phyloP scores from a whole-genome alignment of 23 tunicate genomes.

The Ciona savignyi region DNA sequence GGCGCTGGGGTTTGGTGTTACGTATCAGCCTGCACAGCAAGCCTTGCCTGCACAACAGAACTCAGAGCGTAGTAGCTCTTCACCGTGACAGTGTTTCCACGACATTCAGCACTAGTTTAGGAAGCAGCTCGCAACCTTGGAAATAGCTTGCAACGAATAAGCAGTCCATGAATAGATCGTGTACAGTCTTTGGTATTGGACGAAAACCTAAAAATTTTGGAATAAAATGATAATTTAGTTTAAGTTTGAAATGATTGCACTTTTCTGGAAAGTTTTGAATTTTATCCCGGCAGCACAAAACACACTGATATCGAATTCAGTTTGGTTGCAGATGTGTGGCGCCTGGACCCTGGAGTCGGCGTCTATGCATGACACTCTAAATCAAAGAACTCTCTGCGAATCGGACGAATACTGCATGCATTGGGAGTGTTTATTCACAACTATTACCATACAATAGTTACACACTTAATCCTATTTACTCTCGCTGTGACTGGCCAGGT shows the following conservation, averaged over 20 bases:
- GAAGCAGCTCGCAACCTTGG: too few species aligned
- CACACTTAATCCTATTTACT: not conserved
- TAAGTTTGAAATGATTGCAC: too few species aligned
- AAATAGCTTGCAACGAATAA: too few species aligned
- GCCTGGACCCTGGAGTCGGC: not conserved
- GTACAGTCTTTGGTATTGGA: too few species aligned
- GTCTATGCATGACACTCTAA: not conserved
- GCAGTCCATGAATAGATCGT: too few species aligned
- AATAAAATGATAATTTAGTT: too few species aligned
- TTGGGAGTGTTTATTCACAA: not conserved
- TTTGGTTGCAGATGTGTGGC: not conserved
- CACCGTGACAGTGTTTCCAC: not conserved
- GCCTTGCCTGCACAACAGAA: not conserved
- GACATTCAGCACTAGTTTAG: not conserved
- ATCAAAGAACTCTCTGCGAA: not conserved
- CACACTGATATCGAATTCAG: not conserved
- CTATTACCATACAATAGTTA: not conserved
- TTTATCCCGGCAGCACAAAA: too few species aligned
- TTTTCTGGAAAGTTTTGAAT: too few species aligned
- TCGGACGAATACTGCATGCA: too few species aligned
- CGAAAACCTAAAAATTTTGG: too few species aligned
- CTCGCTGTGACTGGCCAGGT: not conserved
- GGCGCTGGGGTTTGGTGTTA: not conserved
- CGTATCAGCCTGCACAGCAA: not conserved
- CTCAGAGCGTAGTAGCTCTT: too few species aligned